Evolutionary conservation across 2,888 invertebrate genomes (phyloP).

Genomic region (Ectemnius cavifrons): DNA sequence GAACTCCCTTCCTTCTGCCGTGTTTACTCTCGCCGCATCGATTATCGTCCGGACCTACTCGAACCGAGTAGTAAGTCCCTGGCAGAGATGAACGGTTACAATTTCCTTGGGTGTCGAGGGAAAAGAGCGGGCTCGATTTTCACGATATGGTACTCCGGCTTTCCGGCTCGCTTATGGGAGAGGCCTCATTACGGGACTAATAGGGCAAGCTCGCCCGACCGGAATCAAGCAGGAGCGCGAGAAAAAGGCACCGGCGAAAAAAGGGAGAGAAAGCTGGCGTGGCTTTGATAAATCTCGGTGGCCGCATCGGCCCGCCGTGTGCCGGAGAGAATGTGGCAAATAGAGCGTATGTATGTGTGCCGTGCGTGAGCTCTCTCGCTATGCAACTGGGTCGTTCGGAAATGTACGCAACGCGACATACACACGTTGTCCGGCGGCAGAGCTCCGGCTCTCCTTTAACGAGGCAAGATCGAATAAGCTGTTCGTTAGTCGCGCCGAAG

Average conservation of each 20-base stretch:
- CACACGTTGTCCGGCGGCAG: slow-evolving; percentile 4
- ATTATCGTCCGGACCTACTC: slow-evolving; percentile 14
- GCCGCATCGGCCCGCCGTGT: slow-evolving; percentile 26
- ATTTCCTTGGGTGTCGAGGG: not conserved
- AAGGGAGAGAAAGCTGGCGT: slow-evolving; percentile 41
- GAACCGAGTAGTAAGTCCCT: no score
- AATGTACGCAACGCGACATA: slow-evolving; percentile 34
- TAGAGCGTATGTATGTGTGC: no score
- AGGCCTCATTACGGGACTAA: slow-evolving; percentile 4
- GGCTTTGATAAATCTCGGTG: slow-evolving; percentile 35
- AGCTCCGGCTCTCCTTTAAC: slow-evolving; percentile 39
- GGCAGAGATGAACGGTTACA: no score
- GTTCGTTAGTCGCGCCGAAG: not conserved
- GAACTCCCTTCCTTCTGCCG: not conserved
- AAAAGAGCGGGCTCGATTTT: not conserved
- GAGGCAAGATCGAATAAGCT: slow-evolving; percentile 26
- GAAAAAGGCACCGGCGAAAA: slow-evolving; percentile 23
- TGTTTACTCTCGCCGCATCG: slow-evolving; percentile 11
- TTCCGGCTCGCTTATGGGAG: not conserved
- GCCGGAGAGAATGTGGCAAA: no score
- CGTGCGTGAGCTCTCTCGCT: slow-evolving; percentile 12
- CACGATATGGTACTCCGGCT: not conserved
- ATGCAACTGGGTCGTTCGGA: slow-evolving; percentile 59
- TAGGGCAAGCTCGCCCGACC: slow-evolving; percentile 10
- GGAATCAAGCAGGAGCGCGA: slow-evolving; percentile 17